phyloP scores from a whole-genome alignment of 2,888 invertebrate species.

The Xestia c-nigrum region DNA sequence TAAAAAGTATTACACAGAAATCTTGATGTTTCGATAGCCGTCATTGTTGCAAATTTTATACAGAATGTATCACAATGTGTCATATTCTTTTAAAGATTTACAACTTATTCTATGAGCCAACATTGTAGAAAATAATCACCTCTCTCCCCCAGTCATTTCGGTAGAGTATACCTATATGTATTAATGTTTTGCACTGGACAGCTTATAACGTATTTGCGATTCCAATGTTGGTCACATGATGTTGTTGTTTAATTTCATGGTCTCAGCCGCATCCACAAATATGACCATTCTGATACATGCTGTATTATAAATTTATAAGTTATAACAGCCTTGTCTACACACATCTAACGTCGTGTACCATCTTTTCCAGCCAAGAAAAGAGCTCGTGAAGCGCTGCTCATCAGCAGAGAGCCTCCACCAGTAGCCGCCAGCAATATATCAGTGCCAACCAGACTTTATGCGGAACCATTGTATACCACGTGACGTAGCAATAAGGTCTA shows the following conservation, averaged over 20 bases:
- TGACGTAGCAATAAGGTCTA: constrained; percentile 68
- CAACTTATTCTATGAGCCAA: too few relatives aligned
- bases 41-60: background rate
- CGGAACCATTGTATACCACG: constrained; percentile 86
- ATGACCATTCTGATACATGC: too few relatives aligned
- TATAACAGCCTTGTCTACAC: background rate
- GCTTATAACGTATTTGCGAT: too few relatives aligned
- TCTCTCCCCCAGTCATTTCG: too few relatives aligned
- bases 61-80: too few relatives aligned
- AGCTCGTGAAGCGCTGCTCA: constrained; percentile 77
- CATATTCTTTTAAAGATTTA: too few relatives aligned
- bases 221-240: too few relatives aligned
- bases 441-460: constrained; percentile 82
- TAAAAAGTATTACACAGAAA: background rate
- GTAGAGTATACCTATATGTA: too few relatives aligned
- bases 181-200: too few relatives aligned
- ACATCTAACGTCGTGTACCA: background rate
- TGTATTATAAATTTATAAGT: background rate
- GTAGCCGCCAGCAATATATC: constrained; percentile 81
- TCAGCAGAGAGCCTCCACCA: constrained; percentile 77
- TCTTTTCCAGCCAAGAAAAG: constrained; percentile 79
- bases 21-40: background rate
- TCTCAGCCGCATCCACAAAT: too few relatives aligned
- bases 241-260: too few relatives aligned
- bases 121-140: too few relatives aligned